A percentile compares a stretch with the other conserved stretches of the same genome.
These are phyloP conservation scores for Sebastes goodei DNA, from an alignment of 2,797 vertebrate species.

Conservation along the genomic window DNA sequence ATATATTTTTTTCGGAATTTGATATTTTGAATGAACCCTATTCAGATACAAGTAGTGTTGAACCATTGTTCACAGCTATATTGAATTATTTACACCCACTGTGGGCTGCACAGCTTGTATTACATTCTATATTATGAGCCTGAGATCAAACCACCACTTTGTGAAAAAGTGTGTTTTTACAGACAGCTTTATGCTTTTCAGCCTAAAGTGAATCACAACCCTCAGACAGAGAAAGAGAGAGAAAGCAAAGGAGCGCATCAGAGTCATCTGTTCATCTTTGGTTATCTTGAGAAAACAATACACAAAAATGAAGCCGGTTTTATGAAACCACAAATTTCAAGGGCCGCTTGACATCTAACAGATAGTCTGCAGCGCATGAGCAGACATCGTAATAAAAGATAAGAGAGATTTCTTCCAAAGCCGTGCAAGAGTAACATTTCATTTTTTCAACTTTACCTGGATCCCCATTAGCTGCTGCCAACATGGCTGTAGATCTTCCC, in stretches of 20 bases:
- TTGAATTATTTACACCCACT: constrained; percentile 10
- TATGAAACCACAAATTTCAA: constrained; percentile 41
- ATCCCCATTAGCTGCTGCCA: constrained; percentile 39
- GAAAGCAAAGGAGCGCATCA: background rate
- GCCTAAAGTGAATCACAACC: background rate
- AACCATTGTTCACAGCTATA: background rate
- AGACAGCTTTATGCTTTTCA: constrained; percentile 3
- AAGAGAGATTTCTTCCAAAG: constrained; percentile 17
- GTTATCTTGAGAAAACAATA: constrained; percentile 35
- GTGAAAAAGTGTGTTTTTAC: constrained; percentile 3
- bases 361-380: constrained; percentile 7
- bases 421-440: background rate
- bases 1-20: too few relatives aligned
- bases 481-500: constrained; percentile 6
- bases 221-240: background rate
- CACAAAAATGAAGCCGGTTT: constrained; percentile 19
- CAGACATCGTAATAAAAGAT: constrained; percentile 19
- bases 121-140: background rate
- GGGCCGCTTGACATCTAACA: constrained; percentile 4
- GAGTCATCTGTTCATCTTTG: constrained; percentile 7
- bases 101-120: background rate
- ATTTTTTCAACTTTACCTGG: constrained; percentile 33
- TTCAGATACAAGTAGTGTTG: background rate
- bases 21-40: background rate
- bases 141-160: background rate